Percentiles rank a stretch among this genome's conserved stretches.
These are phyloP conservation scores for Virgularia gustaviana DNA, from an alignment of 92 coral and sea anemone species.

Conservation along the genomic window DNA sequence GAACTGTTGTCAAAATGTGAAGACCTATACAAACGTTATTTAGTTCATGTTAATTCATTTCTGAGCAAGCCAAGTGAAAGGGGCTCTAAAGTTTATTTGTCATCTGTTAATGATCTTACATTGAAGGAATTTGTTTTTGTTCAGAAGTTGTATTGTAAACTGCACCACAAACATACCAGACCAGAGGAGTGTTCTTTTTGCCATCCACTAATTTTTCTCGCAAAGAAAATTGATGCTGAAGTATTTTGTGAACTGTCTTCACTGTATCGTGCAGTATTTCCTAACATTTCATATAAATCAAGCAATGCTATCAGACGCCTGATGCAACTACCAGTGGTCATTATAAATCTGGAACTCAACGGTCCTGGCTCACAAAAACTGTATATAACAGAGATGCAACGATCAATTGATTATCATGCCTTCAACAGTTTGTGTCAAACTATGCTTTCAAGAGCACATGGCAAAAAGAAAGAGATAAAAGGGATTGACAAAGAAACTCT, in stretches of 20 bases:
- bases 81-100: conserved; percentile 29
- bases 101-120: conserved; percentile 32
- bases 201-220: conserved; percentile 11
- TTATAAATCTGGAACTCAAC: conserved; percentile 24
- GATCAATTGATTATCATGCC: conserved; percentile 28
- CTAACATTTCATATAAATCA: conserved; percentile 36
- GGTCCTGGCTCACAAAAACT: conserved; percentile 37
- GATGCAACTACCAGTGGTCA: conserved; percentile 54
- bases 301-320: conserved; percentile 47
- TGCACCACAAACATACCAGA: conserved; percentile 27
- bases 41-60: conserved; percentile 22
- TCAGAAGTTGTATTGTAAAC: conserved; percentile 33
- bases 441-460: conserved; percentile 19
- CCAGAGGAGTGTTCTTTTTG: conserved; percentile 31
- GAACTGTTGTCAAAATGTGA: conserved; percentile 23
- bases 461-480: conserved; percentile 4
- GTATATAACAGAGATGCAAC: conserved; percentile 33
- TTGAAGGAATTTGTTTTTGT: conserved; percentile 37
- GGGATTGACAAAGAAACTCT: conserved; percentile 32
- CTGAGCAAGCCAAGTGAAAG: conserved; percentile 20
- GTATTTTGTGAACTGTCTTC: conserved; percentile 36
- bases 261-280: conserved; percentile 15
- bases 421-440: conserved; percentile 25
- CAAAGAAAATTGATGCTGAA: neutral
- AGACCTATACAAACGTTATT: conserved; percentile 18